Evolutionary conservation across 2,113 vertebrate species (phyloP).

Genomic region (Capra hircus): DNA sequence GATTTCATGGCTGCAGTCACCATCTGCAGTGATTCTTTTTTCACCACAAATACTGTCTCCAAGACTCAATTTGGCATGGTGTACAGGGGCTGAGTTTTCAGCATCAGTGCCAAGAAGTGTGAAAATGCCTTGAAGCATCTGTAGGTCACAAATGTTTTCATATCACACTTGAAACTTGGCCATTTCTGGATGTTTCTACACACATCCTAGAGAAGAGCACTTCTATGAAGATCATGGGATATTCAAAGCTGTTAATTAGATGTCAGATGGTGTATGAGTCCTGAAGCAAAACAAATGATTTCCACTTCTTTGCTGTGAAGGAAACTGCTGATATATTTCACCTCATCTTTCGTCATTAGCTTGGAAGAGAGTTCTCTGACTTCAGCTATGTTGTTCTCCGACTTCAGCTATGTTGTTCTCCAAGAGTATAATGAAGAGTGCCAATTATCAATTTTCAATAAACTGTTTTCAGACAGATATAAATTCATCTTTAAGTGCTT

Average conservation of each 20-base stretch:
- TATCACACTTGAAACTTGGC: slow-evolving; percentile 88
- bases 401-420: slow-evolving; percentile 87
- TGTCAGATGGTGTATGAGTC: slow-evolving; percentile 88
- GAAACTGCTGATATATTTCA: slow-evolving; percentile 83
- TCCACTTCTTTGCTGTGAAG: slow-evolving; percentile 88
- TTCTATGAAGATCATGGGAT: slow-evolving; percentile 76
- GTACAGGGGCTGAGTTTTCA: not conserved
- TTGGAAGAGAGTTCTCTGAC: slow-evolving; percentile 84
- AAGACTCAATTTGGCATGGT: not conserved
- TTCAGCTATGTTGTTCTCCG: slow-evolving; percentile 87
- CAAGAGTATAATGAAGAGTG: slow-evolving; percentile 86
- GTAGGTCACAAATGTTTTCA: slow-evolving; percentile 86
- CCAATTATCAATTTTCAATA: slow-evolving; percentile 89
- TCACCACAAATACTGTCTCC: not conserved
- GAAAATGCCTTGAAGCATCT: slow-evolving; percentile 95
- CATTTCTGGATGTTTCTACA: slow-evolving; percentile 87
- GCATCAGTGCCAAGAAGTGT: slow-evolving; percentile 81
- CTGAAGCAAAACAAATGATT: slow-evolving; percentile 91
- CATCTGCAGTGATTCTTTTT: not conserved
- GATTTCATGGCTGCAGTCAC: not conserved
- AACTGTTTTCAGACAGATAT: slow-evolving; percentile 88
- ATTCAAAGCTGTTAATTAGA: slow-evolving; percentile 85
- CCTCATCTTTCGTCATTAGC: slow-evolving; percentile 85
- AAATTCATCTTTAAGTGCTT: slow-evolving; percentile 89
- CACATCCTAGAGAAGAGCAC: slow-evolving; percentile 84